Conservation (phyloP, 1,140 invertebrate species). For the Lordiphosa stackelbergi region DNA sequence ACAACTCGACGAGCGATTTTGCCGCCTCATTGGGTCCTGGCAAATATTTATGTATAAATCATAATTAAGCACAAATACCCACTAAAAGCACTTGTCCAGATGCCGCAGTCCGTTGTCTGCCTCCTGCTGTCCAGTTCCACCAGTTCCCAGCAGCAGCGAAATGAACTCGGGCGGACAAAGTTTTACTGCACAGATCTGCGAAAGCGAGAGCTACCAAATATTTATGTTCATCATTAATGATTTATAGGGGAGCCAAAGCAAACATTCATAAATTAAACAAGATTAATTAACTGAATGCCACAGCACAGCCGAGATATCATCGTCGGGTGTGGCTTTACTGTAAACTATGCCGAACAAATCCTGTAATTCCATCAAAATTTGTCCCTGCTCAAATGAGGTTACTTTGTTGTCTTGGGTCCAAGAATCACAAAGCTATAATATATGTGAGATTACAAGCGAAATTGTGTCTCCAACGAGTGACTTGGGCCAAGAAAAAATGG, state of each 20-base stretch:
- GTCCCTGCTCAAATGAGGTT: too few species aligned
- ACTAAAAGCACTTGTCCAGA: conserved; percentile 31
- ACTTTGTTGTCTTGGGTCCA: too few species aligned
- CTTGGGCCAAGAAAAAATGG: too few species aligned
- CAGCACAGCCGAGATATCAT: conserved; percentile 10
- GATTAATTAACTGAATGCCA: conserved; percentile 50
- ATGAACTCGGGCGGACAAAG: conserved; percentile 23
- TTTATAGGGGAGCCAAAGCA: conserved; percentile 42
- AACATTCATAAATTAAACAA: conserved; percentile 58
- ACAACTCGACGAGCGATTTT: conserved; percentile 21
- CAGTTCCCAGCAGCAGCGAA: conserved; percentile 9
- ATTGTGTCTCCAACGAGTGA: too few species aligned
- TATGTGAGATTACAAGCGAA: too few species aligned
- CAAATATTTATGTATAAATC: conserved; percentile 52
- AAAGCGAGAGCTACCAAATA: conserved; percentile 39
- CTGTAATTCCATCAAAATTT: too few species aligned
- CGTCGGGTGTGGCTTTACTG: neutral
- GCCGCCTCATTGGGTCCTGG: conserved; percentile 24
- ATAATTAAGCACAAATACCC: conserved; percentile 54
- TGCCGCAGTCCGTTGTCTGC: conserved; percentile 8
- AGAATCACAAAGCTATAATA: too few species aligned
- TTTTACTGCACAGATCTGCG: conserved; percentile 41
- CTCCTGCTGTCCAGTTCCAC: conserved; percentile 16
- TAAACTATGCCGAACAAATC: too few species aligned
- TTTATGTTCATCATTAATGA: conserved; percentile 57